Evolutionary conservation across 37 sponge, comb jelly and placozoan species (phyloP), one percentile per base, ranked within the genome.

Genomic region (Crambe crambe): DNA sequence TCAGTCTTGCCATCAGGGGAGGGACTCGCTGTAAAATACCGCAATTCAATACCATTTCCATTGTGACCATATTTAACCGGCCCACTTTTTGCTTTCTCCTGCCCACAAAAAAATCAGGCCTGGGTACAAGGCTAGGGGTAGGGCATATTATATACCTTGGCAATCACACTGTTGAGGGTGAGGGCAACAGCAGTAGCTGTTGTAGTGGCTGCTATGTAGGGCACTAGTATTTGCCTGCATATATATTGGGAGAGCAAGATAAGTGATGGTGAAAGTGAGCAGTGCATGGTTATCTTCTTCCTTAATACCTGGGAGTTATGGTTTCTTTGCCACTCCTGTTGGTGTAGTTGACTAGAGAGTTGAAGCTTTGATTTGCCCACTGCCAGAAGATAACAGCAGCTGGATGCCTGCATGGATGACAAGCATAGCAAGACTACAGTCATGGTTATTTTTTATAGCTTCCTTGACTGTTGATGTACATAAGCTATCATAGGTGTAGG

Each of bases 361-460:
- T 96, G 83, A 94, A 99, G 57, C 97, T 90, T 74, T 99, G 99
- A 75, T 99, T 99, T 43, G 75, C 47, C 91, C 93, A 96, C 69
- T 99, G 99, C 99, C 92, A 94, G 76, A 94, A 94, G 4, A 99
- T 65, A 2, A 91, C 85, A 21, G 85, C 86, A 8, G 66, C 75
- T 10, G 93, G 81, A n/a, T n/a, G n/a, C n/a, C n/a, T n/a, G n/a
- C n/a, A n/a, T n/a, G n/a, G n/a, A n/a, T n/a, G n/a, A n/a, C n/a
- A n/a, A n/a, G n/a, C n/a, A n/a, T n/a, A n/a, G n/a, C n/a, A n/a
- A n/a, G n/a, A n/a, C n/a, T n/a, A n/a, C n/a, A n/a, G n/a, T n/a
- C n/a, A n/a, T n/a, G n/a, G n/a, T n/a, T n/a, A n/a, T n/a, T n/a
- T n/a, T n/a, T n/a, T n/a, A n/a, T n/a, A n/a, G n/a, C n/a, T n/a